These are phyloP conservation scores for Australoheros scitulus DNA, from an alignment of 2,113 vertebrate genomes.

Conservation along the genomic window DNA sequence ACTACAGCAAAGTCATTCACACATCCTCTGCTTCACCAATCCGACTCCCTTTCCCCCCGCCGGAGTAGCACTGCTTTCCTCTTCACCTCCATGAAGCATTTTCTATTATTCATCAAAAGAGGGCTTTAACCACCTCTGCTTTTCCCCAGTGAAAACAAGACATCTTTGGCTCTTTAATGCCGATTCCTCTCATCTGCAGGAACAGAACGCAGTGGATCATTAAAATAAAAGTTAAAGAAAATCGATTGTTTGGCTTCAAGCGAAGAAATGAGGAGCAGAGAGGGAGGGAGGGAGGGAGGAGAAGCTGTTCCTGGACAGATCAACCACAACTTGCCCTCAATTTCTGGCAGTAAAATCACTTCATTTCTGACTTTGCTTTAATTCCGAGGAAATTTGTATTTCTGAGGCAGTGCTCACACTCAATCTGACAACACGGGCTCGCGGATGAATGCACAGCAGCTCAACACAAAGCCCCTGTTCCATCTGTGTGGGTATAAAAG, in stretches of 20 bases:
- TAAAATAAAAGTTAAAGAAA: conserved; percentile 51
- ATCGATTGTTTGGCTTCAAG: conserved; percentile 36
- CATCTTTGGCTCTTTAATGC: conserved; percentile 29
- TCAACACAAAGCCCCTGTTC: conserved; percentile 7
- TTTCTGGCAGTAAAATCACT: conserved; percentile 20
- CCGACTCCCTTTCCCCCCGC: background rate
- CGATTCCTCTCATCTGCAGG: conserved; percentile 34
- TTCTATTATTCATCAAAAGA: conserved; percentile 74
- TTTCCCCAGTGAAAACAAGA: conserved; percentile 47
- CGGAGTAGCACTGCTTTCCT: conserved; percentile 1
- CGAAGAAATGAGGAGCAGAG: background rate
- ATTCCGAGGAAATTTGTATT: conserved; percentile 27
- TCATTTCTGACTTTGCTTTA: conserved; percentile 19
- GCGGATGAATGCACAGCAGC: background rate
- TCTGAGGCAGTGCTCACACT: conserved; percentile 5
- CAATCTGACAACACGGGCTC: conserved; percentile 14
- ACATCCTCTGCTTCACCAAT: conserved; percentile 4
- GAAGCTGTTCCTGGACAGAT: conserved; percentile 20
- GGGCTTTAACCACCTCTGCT: conserved; percentile 46
- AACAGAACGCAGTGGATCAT: conserved; percentile 26
- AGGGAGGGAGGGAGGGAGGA: background rate
- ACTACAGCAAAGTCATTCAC: conserved; percentile 44
- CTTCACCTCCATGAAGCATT: conserved; percentile 43
- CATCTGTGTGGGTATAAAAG: conserved; percentile 13
- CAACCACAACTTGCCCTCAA: conserved; percentile 14